phyloP scores from a whole-genome alignment of 1,140 invertebrate genomes.

The Branchinecta lynchi region DNA sequence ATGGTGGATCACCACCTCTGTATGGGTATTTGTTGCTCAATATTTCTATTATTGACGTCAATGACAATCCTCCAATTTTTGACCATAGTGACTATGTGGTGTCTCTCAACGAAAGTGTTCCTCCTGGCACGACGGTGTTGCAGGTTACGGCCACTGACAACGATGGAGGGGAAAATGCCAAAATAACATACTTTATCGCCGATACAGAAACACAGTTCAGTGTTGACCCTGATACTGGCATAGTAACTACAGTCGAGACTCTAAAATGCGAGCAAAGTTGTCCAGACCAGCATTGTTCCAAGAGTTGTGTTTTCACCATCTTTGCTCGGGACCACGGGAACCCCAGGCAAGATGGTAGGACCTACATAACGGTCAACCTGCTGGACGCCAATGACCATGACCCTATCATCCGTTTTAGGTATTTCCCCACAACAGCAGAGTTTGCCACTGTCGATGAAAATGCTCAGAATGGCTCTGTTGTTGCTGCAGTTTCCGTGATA shows the following conservation, averaged over 20 bases:
- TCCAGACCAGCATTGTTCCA: conserved; percentile 40
- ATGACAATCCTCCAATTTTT: conserved; percentile 87
- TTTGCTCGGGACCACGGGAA: conserved; percentile 81
- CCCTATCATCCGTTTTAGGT: conserved; percentile 75
- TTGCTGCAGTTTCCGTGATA: conserved; percentile 79
- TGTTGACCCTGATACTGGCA: conserved; percentile 71
- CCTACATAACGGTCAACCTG: conserved; percentile 85
- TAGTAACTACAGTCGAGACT: conserved; percentile 57
- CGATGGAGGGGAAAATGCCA: conserved; percentile 80
- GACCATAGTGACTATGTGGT: conserved; percentile 84
- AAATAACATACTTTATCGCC: conserved; percentile 71
- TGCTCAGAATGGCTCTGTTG: conserved; percentile 67
- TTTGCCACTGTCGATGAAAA: conserved; percentile 88
- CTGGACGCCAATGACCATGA: conserved; percentile 89
- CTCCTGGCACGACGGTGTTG: conserved; percentile 65
- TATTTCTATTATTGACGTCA: conserved; percentile 76
- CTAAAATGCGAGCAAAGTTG: conserved; percentile 51
- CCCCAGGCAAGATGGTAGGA: conserved; percentile 72
- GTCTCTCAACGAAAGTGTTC: conserved; percentile 74
- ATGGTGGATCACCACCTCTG: conserved; percentile 61
- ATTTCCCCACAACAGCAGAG: conserved; percentile 61
- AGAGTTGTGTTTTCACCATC: conserved; percentile 85
- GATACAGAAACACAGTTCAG: conserved; percentile 69
- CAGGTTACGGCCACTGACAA: conserved; percentile 81
- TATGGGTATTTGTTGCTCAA: conserved; percentile 75